Base-by-base conservation (phyloP, 2,888 invertebrate species). In the Lucinisca nassula region DNA sequence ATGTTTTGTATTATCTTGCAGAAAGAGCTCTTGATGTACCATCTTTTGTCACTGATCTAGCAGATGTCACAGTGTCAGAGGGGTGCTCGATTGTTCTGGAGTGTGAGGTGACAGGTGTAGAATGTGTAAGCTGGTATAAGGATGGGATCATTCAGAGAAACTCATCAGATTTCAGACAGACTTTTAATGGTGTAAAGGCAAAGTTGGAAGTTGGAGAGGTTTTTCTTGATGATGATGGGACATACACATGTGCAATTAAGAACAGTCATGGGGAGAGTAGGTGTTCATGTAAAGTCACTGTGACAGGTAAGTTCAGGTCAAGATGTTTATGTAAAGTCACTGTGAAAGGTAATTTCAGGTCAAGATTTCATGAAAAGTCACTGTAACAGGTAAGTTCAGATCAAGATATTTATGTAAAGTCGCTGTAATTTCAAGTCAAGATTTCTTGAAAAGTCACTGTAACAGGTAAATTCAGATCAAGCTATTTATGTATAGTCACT, bases 211-310 rank as follows among this genome's bases (percentile, higher is more conserved):
- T 95, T 30, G 89, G 75, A 8, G 95, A 95, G 77, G 90, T 95
- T 10, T 94, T 93, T 73, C 86, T 93, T 4, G 95, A 94, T 51
- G 95, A 95, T 82, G 84, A 79, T 67, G 95, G 95, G 27, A 91
- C 90, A 51, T 94, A 94, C 85, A 75, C 92, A 8, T 95, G 95
- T 81, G 89, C 92, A 37, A 90, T 93, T 37, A 90, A 90, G 49
- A 94, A 93, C 79, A 85, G 84, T 4, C 75, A 85, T 40, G 94
- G 93, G 24, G 93, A 94, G 75, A 82, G 89, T n/a, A 90, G 87
- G 32, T 87, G 90, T 8, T 90, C 92, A 8, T 94, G 94, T 82
- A 83, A 79, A 72, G 89, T 94, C 0, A 85, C 73, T 67, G 93
- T 94, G 1, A 91, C 88, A 90, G 94, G 94, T 94, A 76, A 61